Evolutionary conservation across 2,113 vertebrate genomes (phyloP).

Genomic region (Oreochromis niloticus): DNA sequence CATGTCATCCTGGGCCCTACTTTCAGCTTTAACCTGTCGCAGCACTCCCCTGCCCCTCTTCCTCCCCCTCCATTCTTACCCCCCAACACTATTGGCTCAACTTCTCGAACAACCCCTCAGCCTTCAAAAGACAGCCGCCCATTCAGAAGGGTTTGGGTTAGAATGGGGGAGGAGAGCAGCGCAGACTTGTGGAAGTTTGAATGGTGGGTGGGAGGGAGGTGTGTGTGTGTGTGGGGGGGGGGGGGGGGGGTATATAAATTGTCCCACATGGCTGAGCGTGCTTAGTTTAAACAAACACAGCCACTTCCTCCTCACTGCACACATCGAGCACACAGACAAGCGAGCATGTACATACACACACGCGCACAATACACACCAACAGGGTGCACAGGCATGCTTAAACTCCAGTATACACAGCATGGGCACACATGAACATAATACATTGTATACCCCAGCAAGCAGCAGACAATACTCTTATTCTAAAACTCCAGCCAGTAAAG

Average conservation of each 20-base stretch:
- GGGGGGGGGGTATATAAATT: conserved; percentile 46
- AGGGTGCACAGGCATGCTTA: conserved; percentile 4
- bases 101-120: conserved; percentile 51
- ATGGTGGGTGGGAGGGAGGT: not conserved
- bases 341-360: not conserved
- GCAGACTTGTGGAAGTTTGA: not conserved
- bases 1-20: not conserved
- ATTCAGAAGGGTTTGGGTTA: conserved; percentile 43
- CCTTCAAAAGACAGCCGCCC: conserved; percentile 61
- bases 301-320: conserved; percentile 78
- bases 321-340: conserved; percentile 27
- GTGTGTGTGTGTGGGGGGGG: too few species aligned
- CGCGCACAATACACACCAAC: not conserved
- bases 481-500: not conserved
- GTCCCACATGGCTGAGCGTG: conserved; percentile 68
- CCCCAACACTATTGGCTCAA: not conserved
- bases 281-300: conserved; percentile 80
- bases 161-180: not conserved
- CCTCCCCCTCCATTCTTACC: not conserved
- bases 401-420: conserved; percentile 23
- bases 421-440: not conserved
- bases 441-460: not conserved
- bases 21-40: conserved; percentile 30
- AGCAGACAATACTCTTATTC: not conserved
- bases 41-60: not conserved